Evolutionary conservation across 2,888 invertebrate genomes (phyloP), one percentile per base, ranked within the genome.

Genomic region (Lasioglossum figueresi): DNA sequence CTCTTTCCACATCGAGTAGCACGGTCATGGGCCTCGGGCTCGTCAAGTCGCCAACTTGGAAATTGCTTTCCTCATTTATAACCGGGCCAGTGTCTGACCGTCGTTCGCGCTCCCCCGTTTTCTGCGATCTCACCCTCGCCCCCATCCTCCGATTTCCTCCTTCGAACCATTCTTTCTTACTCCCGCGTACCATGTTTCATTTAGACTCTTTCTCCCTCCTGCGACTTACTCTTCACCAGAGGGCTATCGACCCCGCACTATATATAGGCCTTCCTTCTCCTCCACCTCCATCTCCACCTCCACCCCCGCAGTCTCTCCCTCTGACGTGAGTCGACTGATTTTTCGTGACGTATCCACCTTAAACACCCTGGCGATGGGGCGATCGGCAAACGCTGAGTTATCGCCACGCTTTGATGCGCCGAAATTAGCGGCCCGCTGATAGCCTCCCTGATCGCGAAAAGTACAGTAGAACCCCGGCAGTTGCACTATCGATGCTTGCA

Each of bases 41-140:
- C 93, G 90, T 93, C 92, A 91, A 92, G 90, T 91, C 93, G 90
- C 91, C 91, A 93, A 93, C 92, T 94, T 93, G 93, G 92, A 94
- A 94, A 94, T 94, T 93, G 92, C 93, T 93, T 91, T 89, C 91
- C 92, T 93, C 94, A 91, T 93, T 93, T 93, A 94, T 93, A 93
- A 93, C 91, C 92, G 89, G 85, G 90, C 91, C 89, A 91, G 90
- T 92, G 89, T 90, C 89, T 83, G 91, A 91, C 91, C 91, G 90
- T 91, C 91, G 90, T 88, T 90, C 83, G 85, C 84, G 84, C 85
- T 72, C 66, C 59, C 79, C 87, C 82, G 85, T 87, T 88, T 90
- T 86, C 89, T 88, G 86, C 89, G 83, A 86, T 87, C 85, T 88
- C 89, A 89, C 88, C 87, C 87, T 87, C 37, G 8, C 23, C 23